These are phyloP conservation scores for Anthopleura xanthogrammica DNA, from an alignment of 92 coral and sea anemone genomes.

Conservation along the genomic window DNA sequence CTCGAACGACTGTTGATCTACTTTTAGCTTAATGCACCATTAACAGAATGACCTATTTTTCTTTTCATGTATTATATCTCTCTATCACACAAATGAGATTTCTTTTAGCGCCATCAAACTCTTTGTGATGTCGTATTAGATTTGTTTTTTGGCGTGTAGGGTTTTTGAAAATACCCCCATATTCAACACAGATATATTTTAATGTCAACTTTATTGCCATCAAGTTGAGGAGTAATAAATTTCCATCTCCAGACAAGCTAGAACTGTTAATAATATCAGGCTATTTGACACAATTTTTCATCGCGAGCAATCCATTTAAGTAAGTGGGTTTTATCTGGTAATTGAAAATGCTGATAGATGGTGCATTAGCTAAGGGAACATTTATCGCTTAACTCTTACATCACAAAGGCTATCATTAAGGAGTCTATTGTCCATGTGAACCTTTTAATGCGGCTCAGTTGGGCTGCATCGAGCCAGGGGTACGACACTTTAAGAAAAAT, in stretches of 20 bases:
- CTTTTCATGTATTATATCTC: not conserved
- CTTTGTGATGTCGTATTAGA: not conserved
- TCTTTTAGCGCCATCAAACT: conserved; percentile 9
- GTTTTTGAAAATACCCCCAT: not conserved
- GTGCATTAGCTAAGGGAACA: conserved; percentile 6
- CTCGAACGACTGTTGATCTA: conserved; percentile 1
- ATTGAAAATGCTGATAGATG: conserved; percentile 23
- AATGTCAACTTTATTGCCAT: not conserved
- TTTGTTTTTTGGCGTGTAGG: not conserved
- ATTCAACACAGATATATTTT: not conserved
- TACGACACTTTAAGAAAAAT: conserved; percentile 5
- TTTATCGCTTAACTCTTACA: not conserved
- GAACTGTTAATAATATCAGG: not conserved
- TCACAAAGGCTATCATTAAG: conserved; percentile 10
- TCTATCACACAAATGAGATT: conserved; percentile 16
- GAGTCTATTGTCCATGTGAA: conserved; percentile 10
- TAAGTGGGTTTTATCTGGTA: conserved; percentile 19
- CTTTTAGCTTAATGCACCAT: conserved; percentile 17
- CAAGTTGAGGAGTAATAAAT: not conserved
- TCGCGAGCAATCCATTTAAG: conserved; percentile 14
- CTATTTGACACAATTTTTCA: conserved; percentile 6
- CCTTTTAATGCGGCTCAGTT: conserved; percentile 19
- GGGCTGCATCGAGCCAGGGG: not conserved
- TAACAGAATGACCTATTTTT: conserved; percentile 10
- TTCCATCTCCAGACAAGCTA: not conserved